Conservation (phyloP, 1,140 invertebrate genomes). For the Heliothis subflexa region DNA sequence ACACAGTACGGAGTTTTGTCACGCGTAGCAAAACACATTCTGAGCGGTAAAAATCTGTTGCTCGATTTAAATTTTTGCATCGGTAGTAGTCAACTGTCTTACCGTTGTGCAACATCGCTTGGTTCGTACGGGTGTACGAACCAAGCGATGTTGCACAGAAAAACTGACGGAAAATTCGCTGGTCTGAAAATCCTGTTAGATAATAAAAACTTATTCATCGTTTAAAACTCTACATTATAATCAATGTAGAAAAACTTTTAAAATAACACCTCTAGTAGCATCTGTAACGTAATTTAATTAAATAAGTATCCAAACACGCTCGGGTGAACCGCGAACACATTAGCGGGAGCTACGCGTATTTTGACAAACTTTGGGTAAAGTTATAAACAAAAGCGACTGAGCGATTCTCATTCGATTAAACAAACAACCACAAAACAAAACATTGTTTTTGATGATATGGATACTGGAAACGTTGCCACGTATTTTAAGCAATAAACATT, state of each 20-base stretch:
- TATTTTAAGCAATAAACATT: conserved; percentile 14
- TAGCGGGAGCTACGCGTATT: conserved; percentile 10
- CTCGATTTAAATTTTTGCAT: too few species aligned
- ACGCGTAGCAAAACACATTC: too few species aligned
- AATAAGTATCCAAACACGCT: conserved; percentile 21
- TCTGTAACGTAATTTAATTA: conserved; percentile 23
- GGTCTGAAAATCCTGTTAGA: too few species aligned
- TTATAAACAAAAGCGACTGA: conserved; percentile 24
- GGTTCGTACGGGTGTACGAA: too few species aligned
- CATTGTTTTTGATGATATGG: conserved; percentile 41
- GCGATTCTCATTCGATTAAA: conserved; percentile 36
- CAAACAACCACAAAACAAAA: conserved; percentile 31
- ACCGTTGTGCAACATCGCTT: too few species aligned
- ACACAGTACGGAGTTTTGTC: too few species aligned
- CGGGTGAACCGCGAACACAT: conserved; percentile 27
- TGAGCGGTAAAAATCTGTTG: too few species aligned
- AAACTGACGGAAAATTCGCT: too few species aligned
- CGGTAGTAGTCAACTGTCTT: too few species aligned
- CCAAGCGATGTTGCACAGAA: too few species aligned
- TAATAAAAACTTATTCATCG: too few species aligned
- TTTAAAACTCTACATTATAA: not conserved
- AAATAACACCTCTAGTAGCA: not conserved
- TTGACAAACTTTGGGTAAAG: conserved; percentile 21
- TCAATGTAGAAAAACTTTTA: not conserved
- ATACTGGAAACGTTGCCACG: not conserved